These are phyloP conservation scores for Ivindomyrus marchei DNA, from an alignment of 2,113 vertebrate genomes.

Conservation along the genomic window DNA sequence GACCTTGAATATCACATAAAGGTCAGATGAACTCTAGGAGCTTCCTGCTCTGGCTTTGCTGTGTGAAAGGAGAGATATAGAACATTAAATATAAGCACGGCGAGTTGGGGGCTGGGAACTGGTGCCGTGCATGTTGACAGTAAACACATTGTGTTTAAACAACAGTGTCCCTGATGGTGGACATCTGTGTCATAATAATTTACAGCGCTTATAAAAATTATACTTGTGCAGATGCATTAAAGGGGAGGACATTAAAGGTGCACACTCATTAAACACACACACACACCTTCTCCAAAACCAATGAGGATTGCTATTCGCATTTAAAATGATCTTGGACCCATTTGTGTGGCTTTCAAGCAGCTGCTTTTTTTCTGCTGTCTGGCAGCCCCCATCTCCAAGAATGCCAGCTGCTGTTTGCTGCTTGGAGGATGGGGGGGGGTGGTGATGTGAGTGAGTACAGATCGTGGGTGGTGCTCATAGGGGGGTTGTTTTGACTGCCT, in stretches of 20 bases:
- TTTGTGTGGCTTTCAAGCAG: neutral
- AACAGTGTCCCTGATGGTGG: neutral
- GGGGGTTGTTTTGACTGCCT: neutral
- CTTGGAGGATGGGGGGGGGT: neutral
- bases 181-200: neutral
- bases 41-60: neutral
- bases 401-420: constrained; percentile 6
- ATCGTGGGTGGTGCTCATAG: neutral
- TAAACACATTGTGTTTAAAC: neutral
- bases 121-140: neutral
- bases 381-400: neutral
- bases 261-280: neutral
- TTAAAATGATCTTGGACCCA: neutral
- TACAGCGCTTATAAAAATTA: neutral
- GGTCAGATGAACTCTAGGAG: neutral
- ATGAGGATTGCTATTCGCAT: neutral
- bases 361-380: neutral
- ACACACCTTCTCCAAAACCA: neutral
- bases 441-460: neutral
- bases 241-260: neutral
- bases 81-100: neutral
- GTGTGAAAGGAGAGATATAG: neutral
- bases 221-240: neutral
- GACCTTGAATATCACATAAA: neutral
- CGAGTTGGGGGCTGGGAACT: neutral